Evolutionary conservation across 1,140 invertebrate genomes (phyloP), one percentile per base, ranked within the genome.

Genomic region (Danaus melanippus): DNA sequence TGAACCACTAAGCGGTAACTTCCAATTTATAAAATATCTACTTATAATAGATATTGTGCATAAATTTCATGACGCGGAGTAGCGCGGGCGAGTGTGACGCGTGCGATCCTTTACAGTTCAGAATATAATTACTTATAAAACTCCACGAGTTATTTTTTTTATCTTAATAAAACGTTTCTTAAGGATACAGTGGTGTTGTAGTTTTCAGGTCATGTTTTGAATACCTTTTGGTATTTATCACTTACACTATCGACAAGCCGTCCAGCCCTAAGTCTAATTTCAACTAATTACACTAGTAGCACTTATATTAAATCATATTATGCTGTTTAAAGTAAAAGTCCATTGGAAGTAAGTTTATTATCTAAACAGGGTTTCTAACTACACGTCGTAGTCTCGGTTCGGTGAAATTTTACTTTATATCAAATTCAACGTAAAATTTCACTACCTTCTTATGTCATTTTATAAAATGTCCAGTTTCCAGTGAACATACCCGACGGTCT

Each of bases 21-120:
- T 71, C 66, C 67, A 54, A 66, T 71, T 71, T 60, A 58, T 71
- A 69, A 58, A 72, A 61, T 72, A 66, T 69, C 64, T 69, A 67
- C 21, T 32, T 32, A 51, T 59, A 58, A 64, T 71, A 69, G 63
- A 70, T 55, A 68, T 82, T 82, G 79, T 81, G 76, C 75, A 77
- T 74, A 74, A 62, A 74, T 68, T 76, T 66, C 54, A 74, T 76
- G 67, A 58, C 58, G 64, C 76, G 73, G 72, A 66, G 58, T 72
- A 67, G 74, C 67, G 62, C 78, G 80, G 79, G 76, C 79, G 78
- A 81, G 71, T 74, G 76, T 81, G 76, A 76, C 76, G 76, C 74
- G 75, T 68, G 69, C 69, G 62, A 53, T 21, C 52, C 43, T 48
- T 52, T 56, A 58, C 58, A 61, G 3, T 67, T 64, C 53, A 67